These are phyloP conservation scores for Sminthurinus signatus DNA, from an alignment of 1,140 invertebrate genomes.

Conservation along the genomic window DNA sequence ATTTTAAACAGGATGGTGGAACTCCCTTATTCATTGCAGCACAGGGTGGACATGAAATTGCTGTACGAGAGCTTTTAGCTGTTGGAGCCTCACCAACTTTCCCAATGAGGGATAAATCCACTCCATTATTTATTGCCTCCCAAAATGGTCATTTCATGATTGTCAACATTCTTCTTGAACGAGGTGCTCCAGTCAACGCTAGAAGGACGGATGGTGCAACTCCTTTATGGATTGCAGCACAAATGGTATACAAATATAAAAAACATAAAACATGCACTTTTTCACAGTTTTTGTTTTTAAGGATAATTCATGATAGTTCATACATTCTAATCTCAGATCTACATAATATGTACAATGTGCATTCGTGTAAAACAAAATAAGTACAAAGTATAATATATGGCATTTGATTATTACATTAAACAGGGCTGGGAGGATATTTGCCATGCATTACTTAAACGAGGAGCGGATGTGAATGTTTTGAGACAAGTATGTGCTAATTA, in stretches of 20 bases:
- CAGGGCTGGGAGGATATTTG: constrained; percentile 77
- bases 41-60: constrained; percentile 71
- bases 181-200: constrained; percentile 62
- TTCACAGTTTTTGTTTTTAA: no score
- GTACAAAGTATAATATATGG: no score
- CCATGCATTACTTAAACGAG: constrained; percentile 63
- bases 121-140: constrained; percentile 79
- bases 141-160: constrained; percentile 81
- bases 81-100: constrained; percentile 73
- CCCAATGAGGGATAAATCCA: constrained; percentile 84
- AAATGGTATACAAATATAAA: no score
- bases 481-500: constrained; percentile 60
- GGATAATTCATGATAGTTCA: no score
- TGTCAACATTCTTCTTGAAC: constrained; percentile 59
- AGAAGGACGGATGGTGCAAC: constrained; percentile 73
- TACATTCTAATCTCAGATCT: no score
- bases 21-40: constrained; percentile 79
- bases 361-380: no score
- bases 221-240: constrained; percentile 85
- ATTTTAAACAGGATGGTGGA: constrained; percentile 63
- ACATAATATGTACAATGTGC: no score
- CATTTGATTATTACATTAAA: no score
- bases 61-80: constrained; percentile 71
- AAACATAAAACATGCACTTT: no score
- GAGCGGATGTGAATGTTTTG: constrained; percentile 69